phyloP scores from a whole-genome alignment of 2,888 invertebrate species.

The Orthosia gothica region DNA sequence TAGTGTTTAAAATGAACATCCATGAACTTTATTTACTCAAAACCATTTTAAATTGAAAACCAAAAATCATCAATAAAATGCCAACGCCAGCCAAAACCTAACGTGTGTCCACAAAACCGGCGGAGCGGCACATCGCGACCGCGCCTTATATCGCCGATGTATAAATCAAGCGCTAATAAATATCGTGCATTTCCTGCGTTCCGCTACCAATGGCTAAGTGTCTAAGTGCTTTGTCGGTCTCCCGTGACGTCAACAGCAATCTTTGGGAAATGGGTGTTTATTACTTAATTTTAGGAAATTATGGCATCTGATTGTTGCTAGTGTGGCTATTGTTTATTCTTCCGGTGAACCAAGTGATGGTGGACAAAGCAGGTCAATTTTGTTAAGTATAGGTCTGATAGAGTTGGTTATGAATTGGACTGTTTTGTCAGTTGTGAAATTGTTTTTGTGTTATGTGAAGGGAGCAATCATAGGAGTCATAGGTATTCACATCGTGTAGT shows the following conservation, averaged over 20 bases:
- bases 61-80: slow-evolving; percentile 30
- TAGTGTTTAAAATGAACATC: background rate
- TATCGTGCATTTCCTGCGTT: slow-evolving; percentile 86
- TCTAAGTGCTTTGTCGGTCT: slow-evolving; percentile 60
- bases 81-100: slow-evolving; percentile 31
- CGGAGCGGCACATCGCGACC: slow-evolving; percentile 86
- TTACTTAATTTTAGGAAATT: slow-evolving; percentile 67
- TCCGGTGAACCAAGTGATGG: slow-evolving; percentile 51
- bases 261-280: slow-evolving; percentile 69
- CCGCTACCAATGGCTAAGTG: slow-evolving; percentile 61
- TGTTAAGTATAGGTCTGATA: slow-evolving; percentile 47
- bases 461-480: background rate
- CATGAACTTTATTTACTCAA: background rate
- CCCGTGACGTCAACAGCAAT: slow-evolving; percentile 64
- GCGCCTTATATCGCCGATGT: slow-evolving; percentile 85
- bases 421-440: slow-evolving; percentile 12
- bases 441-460: slow-evolving; percentile 17
- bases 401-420: slow-evolving; percentile 13
- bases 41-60: slow-evolving; percentile 6
- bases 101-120: slow-evolving; percentile 65
- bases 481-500: background rate
- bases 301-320: slow-evolving; percentile 53
- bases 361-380: slow-evolving; percentile 33
- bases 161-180: slow-evolving; percentile 90
- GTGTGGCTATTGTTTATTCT: slow-evolving; percentile 52